Evolutionary conservation across 2,888 invertebrate species (phyloP), one percentile per base, ranked within the genome.

Genomic region (Drosophila macrothrix): DNA sequence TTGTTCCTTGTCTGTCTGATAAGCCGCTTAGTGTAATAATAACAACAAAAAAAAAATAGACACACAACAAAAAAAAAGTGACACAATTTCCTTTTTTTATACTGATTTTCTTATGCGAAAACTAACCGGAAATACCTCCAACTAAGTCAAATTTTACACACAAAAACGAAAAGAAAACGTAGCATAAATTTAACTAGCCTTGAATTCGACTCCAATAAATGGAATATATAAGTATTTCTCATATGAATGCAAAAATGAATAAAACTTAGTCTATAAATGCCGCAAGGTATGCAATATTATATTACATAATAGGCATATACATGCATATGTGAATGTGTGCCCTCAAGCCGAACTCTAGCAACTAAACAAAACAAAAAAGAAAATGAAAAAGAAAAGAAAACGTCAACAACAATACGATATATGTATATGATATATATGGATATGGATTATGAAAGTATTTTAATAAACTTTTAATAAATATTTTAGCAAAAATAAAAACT

Each of bases 201-300:
- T 90, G 76, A 90, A 90, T 81, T 90, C 59, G 76, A 85, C 81
- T 88, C 84, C 73, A 78, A 82, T 73, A 68, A 73, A 72, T 70
- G 67, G 71, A 81, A 60, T 58, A 60, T 58, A 71, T 69, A 71
- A 50, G 61, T 52, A 78, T 56, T 54, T 62, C 46, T 4, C 12
- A 60, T 53, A 69, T 31, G 33, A 71, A 64, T 76, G 71, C 63
- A 60, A 73, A 73, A 58, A 37, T 55, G 68, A 66, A 66, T 37
- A 72, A 76, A 71, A 62, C 35, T 60, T 87, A 89, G 90, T 90
- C 67, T 72, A 56, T 83, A 88, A 79, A 86, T 69, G 82, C 89
- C 90, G 76, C 90, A 90, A 88, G 90, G 87, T 86, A 90, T 86
- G 89, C 90, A 87, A 87, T 83, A 87, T 86, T 90, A 84, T 78